Percentiles rank a stretch among this genome's conserved stretches.
These are phyloP conservation scores for Carpatolechia fugitivella DNA, from an alignment of 2,888 invertebrate species.

Conservation along the genomic window DNA sequence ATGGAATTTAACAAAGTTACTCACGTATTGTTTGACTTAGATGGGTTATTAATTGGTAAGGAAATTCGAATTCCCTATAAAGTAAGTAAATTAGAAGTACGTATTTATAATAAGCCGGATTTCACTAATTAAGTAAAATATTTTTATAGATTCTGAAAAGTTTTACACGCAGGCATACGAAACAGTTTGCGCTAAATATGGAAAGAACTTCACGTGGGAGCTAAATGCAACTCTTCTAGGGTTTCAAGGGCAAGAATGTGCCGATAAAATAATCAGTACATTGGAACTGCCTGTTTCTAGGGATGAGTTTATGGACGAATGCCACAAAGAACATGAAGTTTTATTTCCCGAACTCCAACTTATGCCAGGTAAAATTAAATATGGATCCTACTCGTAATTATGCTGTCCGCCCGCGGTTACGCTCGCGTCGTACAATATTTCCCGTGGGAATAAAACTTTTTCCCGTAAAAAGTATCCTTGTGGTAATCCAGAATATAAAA, in stretches of 20 bases:
- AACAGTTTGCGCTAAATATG: constrained; percentile 82
- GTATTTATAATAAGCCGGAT: too few species aligned
- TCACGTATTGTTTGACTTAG: constrained; percentile 81
- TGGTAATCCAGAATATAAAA: too few species aligned
- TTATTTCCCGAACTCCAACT: constrained; percentile 81
- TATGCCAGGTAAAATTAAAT: constrained; percentile 82
- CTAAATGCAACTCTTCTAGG: constrained; percentile 86
- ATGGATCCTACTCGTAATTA: too few species aligned
- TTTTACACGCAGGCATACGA: constrained; percentile 86
- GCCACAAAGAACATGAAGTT: constrained; percentile 71
- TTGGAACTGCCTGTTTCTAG: constrained; percentile 82
- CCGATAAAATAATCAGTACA: constrained; percentile 77
- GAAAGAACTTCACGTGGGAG: constrained; percentile 88
- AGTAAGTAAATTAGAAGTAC: neutral
- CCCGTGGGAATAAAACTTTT: too few species aligned
- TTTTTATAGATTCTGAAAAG: constrained; percentile 86
- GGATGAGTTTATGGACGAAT: constrained; percentile 81
- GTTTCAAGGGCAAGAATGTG: constrained; percentile 81
- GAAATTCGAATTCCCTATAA: neutral
- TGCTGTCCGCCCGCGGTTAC: too few species aligned
- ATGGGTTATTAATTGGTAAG: constrained; percentile 77
- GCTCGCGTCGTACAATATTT: too few species aligned
- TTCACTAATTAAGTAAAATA: too few species aligned
- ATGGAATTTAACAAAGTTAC: constrained; percentile 70
- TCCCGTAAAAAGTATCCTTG: too few species aligned